Base-by-base conservation (phyloP, 2,888 invertebrate genomes). In the Mechanitis mazaeus region DNA sequence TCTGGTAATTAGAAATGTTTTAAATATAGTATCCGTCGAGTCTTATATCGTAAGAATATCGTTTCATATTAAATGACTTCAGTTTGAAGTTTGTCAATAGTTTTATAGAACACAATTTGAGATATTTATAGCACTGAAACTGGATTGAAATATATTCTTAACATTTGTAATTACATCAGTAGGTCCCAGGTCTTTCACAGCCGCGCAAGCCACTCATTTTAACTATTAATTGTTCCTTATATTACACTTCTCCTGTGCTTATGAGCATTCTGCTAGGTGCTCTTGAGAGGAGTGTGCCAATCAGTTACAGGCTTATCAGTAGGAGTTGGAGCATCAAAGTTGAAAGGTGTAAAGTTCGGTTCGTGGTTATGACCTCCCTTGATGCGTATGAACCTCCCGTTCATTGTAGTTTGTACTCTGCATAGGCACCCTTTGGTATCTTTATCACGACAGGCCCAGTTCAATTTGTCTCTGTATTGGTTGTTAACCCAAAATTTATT, bases 401-500 rank as follows among this genome's bases (percentile, higher is more conserved):
- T 84, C 69, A 84, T 69, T n/a, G 87, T 85, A n/a, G 90, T 90
- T 72, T 90, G 90, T 20, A 90, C 88, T 65, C 90, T 77, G 67
- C 90, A 90, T 33, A 88, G 72, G 65, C 90, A 90, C 28, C 85
- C 84, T 61, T 71, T 81, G 7, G 79, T 75, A 67, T 90, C 89
- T 73, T 90, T 90, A 69, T 90, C 89, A 20, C 87, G 81, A 64
- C 90, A 90, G 20, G 90, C 90, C 90, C 90, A 90, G 72, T 90
- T 90, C 68, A 90, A 66, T 69, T 89, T 90, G 62, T 81, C 81
- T 3, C 88, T 76, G 66, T 90, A 90, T 68, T 86, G 87, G 67
- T 89, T 90, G 72, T 90, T 90, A 64, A 90, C 85, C 90, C 90
- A 90, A 71, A 90, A 90, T 69, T 90, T 90, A 71, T 90, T 90